Percentiles rank a stretch among this genome's conserved stretches.
These are phyloP conservation scores for Urechis unicinctus DNA, from an alignment of 2,888 invertebrate genomes.

Conservation along the genomic window DNA sequence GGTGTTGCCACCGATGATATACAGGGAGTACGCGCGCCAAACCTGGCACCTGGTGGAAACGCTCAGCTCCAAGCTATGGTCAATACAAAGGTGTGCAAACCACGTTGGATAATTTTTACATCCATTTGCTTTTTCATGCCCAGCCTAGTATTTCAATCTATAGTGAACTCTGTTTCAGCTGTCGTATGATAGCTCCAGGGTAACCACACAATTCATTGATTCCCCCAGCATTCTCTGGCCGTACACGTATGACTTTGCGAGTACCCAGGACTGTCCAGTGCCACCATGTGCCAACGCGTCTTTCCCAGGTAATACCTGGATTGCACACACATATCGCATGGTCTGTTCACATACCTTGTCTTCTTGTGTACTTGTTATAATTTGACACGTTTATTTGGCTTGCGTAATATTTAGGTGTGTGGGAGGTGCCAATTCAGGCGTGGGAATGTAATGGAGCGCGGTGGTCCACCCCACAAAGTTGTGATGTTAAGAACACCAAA, in stretches of 20 bases:
- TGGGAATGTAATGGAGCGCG: no score
- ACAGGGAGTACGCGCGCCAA: neutral
- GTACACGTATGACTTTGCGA: neutral
- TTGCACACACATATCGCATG: no score
- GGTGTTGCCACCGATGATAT: neutral
- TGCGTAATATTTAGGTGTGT: no score
- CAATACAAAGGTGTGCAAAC: neutral
- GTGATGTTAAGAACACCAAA: no score
- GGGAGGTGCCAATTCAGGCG: no score
- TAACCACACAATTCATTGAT: neutral
- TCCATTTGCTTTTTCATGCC: neutral
- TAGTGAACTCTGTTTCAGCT: neutral
- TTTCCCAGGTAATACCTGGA: no score
- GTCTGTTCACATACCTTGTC: no score
- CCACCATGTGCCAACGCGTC: neutral
- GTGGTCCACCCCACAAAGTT: no score
- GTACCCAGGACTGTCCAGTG: neutral
- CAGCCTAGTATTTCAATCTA: neutral
- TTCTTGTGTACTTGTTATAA: no score
- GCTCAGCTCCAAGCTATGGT: neutral
- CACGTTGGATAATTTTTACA: neutral
- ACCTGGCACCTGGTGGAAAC: neutral
- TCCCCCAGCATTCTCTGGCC: neutral
- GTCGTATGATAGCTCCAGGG: neutral
- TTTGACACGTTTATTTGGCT: no score